Evolutionary conservation across 2,797 vertebrate genomes (phyloP), one percentile per base, ranked within the genome.

Genomic region (Meda fulgida): DNA sequence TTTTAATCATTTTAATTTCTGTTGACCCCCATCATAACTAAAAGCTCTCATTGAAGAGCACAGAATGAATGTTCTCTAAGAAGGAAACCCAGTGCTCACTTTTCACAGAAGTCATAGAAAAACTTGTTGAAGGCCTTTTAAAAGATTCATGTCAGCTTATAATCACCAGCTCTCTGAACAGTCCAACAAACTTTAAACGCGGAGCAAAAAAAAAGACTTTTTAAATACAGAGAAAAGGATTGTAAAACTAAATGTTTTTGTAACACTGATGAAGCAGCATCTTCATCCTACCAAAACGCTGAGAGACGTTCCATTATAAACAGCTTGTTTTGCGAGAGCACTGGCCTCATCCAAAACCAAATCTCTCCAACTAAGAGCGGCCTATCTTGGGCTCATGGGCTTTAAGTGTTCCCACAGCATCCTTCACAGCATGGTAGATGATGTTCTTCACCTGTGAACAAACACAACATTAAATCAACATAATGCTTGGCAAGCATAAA

Each of bases 361-460:
- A 78, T 69, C 91, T 91, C 92, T 92, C 85, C 78, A 88, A 93
- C 95, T 99, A 99, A 1, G 98, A 97, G 88, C 97, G 96, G 78
- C 95, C 96, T 92, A 99, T 92, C 94, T 98, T 99, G 85, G 97
- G 95, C 93, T 99, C 98, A 4, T 99, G 97, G 91, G 97, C 96
- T 94, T 97, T 98, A 92, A 99, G 96, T 80, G 97, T 99, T 92
- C 98, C 98, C 85, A 99, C 97, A 36, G 98, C 97, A 67, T 99
- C 98, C 94, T 99, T 99, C 93, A 99, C 98, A 85, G 98, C 98
- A 2, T 99, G 98, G 94, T 99, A 99, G 91, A 99, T 99, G 94
- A 99, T 99, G 93, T 99, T 99, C 95, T 99, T 99, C 95, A 99
- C 98, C 98, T 99, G 93, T 55, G 77, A 85, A 82, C 79, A 70